Base-by-base conservation (phyloP, 2,888 invertebrate species). In the Augochlorella aurata region DNA sequence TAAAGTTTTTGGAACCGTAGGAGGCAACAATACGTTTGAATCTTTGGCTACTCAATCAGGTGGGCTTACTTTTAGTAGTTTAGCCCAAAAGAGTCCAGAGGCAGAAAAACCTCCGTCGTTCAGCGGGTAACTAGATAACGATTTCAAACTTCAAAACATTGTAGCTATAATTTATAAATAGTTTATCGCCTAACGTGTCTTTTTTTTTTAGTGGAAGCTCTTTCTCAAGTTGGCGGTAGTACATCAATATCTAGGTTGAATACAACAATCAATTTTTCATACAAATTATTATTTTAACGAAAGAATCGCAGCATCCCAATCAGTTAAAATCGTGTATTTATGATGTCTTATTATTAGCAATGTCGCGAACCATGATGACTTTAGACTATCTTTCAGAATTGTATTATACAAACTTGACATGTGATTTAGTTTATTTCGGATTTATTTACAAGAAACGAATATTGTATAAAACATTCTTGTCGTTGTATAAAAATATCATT, bases 221-320 rank as follows among this genome's bases (percentile, higher is more conserved):
- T 9, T 93, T 93, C 74, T 92, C 92, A 14, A 93, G 90, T 77
- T 93, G 93, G 93, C 91, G 93, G 83, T 93, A 83, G 24, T 78
- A 65, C n/a, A 70, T 18, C 44, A 58, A 49, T 29, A 9, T 65
- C 63, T 75, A 58, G 24, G 24, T 24, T 58, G 16, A 49, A 58
- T 18, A 21, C 21, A 21, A 47, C 8, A 61, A 5, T 38, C 18
- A 29, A 24, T 69, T 16, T 14, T 45, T 44, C 18, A 50, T 2
- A 68, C 14, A 10, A 18, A 67, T 74, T 74, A 77, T 71, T 81
- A 71, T 74, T 69, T 47, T 66, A 61, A 50, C 61, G 21, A 52
- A 16, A 67, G 21, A 16, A 24, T 21, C 54, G n/a, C 5, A 67
- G 1, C n/a, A 50, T 45, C 7, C 24, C 1, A 12, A 63, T 68